Evolutionary conservation across 2,113 vertebrate species (phyloP).

Genomic region (Stomatorhinus ivindoensis): DNA sequence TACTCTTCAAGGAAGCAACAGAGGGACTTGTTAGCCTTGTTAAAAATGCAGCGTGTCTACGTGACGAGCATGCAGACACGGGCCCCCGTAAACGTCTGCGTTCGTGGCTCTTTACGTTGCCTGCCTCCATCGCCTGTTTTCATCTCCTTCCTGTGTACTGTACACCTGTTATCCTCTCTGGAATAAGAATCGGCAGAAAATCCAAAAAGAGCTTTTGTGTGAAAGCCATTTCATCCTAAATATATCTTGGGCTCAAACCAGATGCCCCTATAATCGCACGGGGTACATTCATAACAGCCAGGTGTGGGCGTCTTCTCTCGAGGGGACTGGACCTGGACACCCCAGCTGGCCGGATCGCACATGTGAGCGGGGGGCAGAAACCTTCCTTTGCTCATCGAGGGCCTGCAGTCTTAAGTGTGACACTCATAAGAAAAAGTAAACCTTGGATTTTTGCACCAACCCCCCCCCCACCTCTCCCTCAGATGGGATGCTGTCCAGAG

Average conservation of each 20-base stretch:
- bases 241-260: constrained; percentile 6
- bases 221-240: constrained; percentile 5
- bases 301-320: not conserved
- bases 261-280: not conserved
- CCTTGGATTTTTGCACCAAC: not conserved
- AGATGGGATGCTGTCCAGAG: not conserved
- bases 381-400: not conserved
- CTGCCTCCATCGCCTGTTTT: not conserved
- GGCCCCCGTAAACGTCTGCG: not conserved
- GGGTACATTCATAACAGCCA: not conserved
- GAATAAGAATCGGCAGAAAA: not conserved
- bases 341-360: too few relatives aligned
- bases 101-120: not conserved
- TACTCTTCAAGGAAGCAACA: not conserved
- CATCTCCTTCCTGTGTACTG: not conserved
- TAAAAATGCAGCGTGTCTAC: not conserved
- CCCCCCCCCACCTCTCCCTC: not conserved
- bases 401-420: too few relatives aligned
- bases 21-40: not conserved
- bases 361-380: not conserved
- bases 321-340: not conserved
- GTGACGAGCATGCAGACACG: not conserved
- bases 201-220: constrained; percentile 9
- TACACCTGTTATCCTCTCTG: not conserved
- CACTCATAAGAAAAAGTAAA: not conserved